Conservation (phyloP, 2,113 vertebrate species). For the Lasiurus borealis region DNA sequence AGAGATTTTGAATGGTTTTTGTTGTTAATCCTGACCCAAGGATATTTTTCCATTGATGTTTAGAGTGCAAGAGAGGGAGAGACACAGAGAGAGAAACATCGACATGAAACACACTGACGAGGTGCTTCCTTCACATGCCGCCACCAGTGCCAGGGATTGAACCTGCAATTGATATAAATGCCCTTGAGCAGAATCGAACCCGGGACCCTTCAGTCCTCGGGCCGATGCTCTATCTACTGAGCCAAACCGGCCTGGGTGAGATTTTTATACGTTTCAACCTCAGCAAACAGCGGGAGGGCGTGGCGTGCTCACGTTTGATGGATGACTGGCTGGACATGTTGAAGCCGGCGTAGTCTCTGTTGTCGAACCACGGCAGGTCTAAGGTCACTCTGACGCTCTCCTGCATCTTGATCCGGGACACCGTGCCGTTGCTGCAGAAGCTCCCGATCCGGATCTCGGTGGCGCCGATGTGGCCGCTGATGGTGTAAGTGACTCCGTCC, state of each 20-base stretch:
- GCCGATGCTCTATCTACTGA: too few relatives aligned
- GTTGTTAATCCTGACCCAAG: too few relatives aligned
- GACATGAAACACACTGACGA: too few relatives aligned
- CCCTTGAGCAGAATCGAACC: too few relatives aligned
- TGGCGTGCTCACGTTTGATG: slow-evolving; percentile 87
- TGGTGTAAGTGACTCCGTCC: slow-evolving; percentile 87
- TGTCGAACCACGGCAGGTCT: slow-evolving; percentile 87
- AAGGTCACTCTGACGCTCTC: slow-evolving; percentile 87
- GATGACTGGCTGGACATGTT: slow-evolving; percentile 88
- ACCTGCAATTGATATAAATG: too few relatives aligned
- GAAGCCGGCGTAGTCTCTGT: slow-evolving; percentile 86
- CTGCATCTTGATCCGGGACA: slow-evolving; percentile 89
- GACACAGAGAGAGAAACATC: too few relatives aligned
- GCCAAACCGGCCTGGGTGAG: too few relatives aligned
- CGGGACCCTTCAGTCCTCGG: too few relatives aligned
- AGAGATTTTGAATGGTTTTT: background rate
- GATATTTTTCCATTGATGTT: too few relatives aligned
- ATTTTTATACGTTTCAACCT: background rate
- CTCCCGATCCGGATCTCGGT: slow-evolving; percentile 87
- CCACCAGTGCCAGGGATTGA: too few relatives aligned
- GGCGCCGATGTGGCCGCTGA: slow-evolving; percentile 82
- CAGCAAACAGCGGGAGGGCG: background rate
- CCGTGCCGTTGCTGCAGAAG: slow-evolving; percentile 92
- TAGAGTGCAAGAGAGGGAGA: too few relatives aligned
- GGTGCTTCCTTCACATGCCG: too few relatives aligned